Conservation (phyloP, 2,797 vertebrate species). For the Tenualosa thibaudeaui region DNA sequence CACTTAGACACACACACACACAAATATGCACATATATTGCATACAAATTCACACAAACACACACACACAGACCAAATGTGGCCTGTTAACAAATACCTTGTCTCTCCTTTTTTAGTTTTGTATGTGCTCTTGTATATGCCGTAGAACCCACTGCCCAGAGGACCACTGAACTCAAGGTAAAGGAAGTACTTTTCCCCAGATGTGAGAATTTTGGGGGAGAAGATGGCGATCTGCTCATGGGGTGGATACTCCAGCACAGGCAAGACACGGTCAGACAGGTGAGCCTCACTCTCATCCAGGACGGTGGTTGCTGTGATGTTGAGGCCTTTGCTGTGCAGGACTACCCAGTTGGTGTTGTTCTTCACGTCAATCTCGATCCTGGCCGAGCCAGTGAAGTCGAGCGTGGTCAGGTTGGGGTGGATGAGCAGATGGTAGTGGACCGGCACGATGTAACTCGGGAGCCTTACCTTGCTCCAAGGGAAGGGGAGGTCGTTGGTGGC, state of each 20-base stretch:
- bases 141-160: constrained; percentile 72
- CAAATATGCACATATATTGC: not conserved
- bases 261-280: constrained; percentile 68
- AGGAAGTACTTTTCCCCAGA: constrained; percentile 74
- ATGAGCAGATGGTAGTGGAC: constrained; percentile 73
- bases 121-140: constrained; percentile 81
- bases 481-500: constrained; percentile 70
- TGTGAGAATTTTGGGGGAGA: constrained; percentile 74
- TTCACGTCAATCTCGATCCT: constrained; percentile 73
- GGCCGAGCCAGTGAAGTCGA: constrained; percentile 72
- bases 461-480: constrained; percentile 72
- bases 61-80: not conserved
- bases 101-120: constrained; percentile 69
- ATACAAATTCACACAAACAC: not conserved
- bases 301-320: constrained; percentile 71
- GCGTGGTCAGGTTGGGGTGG: constrained; percentile 74
- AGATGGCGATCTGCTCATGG: constrained; percentile 79
- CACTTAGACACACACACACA: not conserved
- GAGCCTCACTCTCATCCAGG: constrained; percentile 61
- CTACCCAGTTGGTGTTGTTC: constrained; percentile 77
- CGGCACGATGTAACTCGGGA: constrained; percentile 72
- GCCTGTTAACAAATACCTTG: constrained; percentile 57
- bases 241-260: constrained; percentile 75
- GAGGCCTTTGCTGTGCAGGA: constrained; percentile 74
- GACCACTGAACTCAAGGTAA: constrained; percentile 72